Evolutionary conservation across 2,888 invertebrate species (phyloP).

Genomic region (Liodrosophila aerea): DNA sequence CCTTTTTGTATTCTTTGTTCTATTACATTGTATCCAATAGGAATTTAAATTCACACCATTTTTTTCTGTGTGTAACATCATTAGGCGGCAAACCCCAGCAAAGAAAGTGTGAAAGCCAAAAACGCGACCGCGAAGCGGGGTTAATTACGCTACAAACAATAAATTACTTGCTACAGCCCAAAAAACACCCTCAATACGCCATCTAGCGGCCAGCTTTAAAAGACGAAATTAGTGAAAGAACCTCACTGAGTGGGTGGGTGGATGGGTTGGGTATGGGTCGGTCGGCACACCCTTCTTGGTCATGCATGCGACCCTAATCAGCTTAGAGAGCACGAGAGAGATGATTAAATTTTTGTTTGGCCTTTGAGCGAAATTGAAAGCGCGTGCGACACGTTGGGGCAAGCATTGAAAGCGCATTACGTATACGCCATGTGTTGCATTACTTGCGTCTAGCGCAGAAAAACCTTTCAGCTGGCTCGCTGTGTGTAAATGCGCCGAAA

Average conservation of each 20-base stretch:
- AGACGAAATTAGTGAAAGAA: conserved; percentile 8
- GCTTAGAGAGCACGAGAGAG: conserved; percentile 63
- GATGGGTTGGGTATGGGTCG: neutral
- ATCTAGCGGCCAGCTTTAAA: neutral
- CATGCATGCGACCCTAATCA: conserved; percentile 67
- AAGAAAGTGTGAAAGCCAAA: conserved; percentile 55
- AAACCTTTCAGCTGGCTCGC: conserved; percentile 41
- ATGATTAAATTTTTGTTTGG: conserved; percentile 65
- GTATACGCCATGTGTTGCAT: conserved; percentile 70
- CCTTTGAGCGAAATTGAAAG: conserved; percentile 49
- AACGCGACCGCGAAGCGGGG: conserved; percentile 54
- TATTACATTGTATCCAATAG: too few species aligned
- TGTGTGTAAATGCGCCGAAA: too few species aligned
- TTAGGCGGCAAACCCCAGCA: conserved; percentile 24
- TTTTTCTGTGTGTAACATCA: conserved; percentile 42
- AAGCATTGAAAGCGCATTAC: conserved; percentile 54
- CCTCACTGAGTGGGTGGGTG: neutral
- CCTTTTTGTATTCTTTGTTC: too few species aligned
- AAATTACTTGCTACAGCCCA: conserved; percentile 57
- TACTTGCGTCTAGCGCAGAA: conserved; percentile 21
- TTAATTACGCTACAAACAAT: conserved; percentile 76
- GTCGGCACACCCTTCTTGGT: neutral
- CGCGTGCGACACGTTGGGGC: conserved; percentile 45
- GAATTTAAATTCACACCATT: too few species aligned
- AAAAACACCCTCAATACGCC: too few species aligned